phyloP scores from a whole-genome alignment of 1,140 invertebrate species.

The Drosophila arizonae region DNA sequence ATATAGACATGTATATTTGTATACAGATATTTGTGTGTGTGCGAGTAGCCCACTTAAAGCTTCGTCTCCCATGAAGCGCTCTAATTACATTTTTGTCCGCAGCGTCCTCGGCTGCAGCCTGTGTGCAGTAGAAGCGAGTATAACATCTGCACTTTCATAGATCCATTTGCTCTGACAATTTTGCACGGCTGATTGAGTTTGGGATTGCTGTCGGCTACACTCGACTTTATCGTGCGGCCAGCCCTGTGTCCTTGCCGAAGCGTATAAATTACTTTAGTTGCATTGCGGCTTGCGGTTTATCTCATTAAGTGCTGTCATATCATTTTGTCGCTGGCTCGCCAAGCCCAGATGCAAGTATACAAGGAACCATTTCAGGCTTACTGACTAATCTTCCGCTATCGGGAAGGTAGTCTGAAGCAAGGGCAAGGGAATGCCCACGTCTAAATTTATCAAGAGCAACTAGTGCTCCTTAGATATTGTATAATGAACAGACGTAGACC shows the following conservation, averaged over 20 bases:
- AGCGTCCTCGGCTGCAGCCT: not conserved
- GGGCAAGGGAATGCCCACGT: not conserved
- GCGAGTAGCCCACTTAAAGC: not conserved
- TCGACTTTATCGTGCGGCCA: constrained; percentile 9
- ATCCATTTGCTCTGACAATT: constrained; percentile 28
- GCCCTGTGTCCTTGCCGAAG: constrained; percentile 17
- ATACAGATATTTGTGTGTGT: not conserved
- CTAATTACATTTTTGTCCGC: constrained; percentile 37
- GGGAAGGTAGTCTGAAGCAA: not conserved
- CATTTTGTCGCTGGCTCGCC: not conserved
- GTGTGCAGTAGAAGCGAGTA: not conserved
- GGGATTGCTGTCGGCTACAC: constrained; percentile 54
- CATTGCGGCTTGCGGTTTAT: constrained; percentile 49
- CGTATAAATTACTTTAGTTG: constrained; percentile 64
- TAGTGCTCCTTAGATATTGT: no score
- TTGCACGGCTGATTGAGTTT: constrained; percentile 72
- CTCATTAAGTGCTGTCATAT: constrained; percentile 54
- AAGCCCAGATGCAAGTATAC: constrained; percentile 17
- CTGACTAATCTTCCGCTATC: not conserved
- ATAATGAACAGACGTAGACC: no score
- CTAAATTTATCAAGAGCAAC: no score
- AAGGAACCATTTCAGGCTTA: not conserved
- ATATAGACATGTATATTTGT: no score
- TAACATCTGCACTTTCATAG: not conserved
- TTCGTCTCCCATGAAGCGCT: not conserved